Evolutionary conservation across 2,113 vertebrate species (phyloP), one percentile per base, ranked within the genome.

Genomic region (Mustelus asterias): DNA sequence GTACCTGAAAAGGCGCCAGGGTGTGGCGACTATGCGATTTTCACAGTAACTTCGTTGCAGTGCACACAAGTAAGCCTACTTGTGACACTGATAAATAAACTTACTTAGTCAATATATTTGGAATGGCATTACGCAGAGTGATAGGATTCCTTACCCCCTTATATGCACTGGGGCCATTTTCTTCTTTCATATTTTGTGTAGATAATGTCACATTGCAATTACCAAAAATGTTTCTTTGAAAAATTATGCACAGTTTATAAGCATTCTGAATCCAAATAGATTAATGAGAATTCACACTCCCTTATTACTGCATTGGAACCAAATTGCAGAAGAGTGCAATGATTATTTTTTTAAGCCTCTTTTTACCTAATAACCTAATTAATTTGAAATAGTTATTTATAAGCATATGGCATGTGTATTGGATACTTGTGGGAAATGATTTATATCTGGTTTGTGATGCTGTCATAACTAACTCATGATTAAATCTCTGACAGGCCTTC

Each of bases 301-400:
- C 18, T 72, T 41, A 95, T 93, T 93, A 65, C 93, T 95, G 69
- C 67, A 95, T 33, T 54, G 65, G 69, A 70, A 95, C 22, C 44
- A 72, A 95, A 76, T 29, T 72, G 69, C 67, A 76, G 44, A 95
- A 69, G 41, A 29, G 44, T 29, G 26, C 69, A 76, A 41, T 54
- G 41, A 76, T 70, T 70, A 10, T 72, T 48, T 60, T 58, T 60
- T 72, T 10, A 16, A 48, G 44, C 26, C 37, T 76, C 22, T 70
- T 72, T 54, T 95, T 54, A 54, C 44, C 41, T 72, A 95, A 95
- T 95, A 95, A 95, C 94, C 58, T 65, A 65, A 92, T 92, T 92
- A 92, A 93, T 67, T 93, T 65, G 89, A 22, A 65, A 67, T 93
- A 22, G n/a, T 93, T 72, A 76, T 95, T 76, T 95, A 95, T 54